These are phyloP conservation scores for Ondatra zibethicus DNA, from an alignment of 2,113 vertebrate species.

Conservation along the genomic window DNA sequence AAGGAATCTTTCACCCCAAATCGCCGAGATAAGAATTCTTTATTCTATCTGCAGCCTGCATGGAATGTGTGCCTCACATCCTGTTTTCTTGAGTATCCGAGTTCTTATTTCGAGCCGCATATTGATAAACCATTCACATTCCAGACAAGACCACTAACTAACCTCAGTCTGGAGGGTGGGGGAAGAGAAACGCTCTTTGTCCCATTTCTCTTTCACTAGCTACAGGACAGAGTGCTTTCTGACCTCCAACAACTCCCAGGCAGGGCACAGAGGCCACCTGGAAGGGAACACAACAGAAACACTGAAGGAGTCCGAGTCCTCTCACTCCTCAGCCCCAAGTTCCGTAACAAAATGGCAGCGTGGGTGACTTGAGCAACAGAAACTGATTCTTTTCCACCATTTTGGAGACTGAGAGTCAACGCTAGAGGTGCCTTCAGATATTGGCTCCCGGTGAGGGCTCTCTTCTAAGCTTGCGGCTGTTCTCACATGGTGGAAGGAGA, in stretches of 20 bases:
- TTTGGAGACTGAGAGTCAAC: neutral
- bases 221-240: neutral
- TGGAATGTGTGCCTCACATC: neutral
- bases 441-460: neutral
- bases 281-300: too few species aligned
- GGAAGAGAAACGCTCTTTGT: neutral
- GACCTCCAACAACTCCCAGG: neutral
- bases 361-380: neutral
- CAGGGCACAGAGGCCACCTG: neutral
- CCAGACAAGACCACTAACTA: constrained; percentile 1
- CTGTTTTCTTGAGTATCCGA: neutral
- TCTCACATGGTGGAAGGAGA: neutral
- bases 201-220: neutral
- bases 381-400: neutral
- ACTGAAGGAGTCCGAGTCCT: too few species aligned
- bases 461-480: neutral
- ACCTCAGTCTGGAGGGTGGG: neutral
- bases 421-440: neutral
- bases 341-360: neutral
- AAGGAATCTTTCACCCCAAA: neutral
- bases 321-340: neutral
- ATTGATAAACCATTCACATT: neutral
- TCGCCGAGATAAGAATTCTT: neutral
- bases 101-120: neutral
- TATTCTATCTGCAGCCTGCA: neutral